These are phyloP conservation scores for Sarcophaga caerulescens DNA, from an alignment of 2,888 invertebrate species.

Conservation along the genomic window DNA sequence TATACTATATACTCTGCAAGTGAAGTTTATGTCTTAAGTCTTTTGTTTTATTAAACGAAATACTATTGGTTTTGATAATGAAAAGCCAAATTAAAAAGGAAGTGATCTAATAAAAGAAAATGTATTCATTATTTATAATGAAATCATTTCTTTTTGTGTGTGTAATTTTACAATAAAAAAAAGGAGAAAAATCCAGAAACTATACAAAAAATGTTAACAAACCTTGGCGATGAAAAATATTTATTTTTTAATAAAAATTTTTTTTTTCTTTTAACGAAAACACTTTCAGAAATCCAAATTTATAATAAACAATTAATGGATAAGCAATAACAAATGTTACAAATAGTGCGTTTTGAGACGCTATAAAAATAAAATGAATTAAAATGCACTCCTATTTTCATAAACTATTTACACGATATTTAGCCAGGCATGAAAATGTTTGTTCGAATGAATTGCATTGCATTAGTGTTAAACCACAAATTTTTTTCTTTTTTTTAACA, in stretches of 20 bases:
- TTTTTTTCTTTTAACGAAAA: no score
- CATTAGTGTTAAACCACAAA: slow-evolving; percentile 4
- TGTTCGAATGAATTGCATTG: not conserved
- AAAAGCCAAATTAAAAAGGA: not conserved
- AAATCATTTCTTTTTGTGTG: not conserved
- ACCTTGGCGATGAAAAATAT: not conserved
- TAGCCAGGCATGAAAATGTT: slow-evolving; percentile 57
- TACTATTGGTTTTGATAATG: not conserved
- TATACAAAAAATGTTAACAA: not conserved
- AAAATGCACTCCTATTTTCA: not conserved
- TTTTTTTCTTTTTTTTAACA: slow-evolving; percentile 2
- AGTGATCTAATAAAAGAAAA: not conserved
- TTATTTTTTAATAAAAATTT: not conserved
- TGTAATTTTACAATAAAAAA: not conserved
- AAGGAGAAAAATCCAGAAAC: no score
- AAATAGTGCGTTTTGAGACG: not conserved
- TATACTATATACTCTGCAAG: not conserved
- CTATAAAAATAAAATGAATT: not conserved
- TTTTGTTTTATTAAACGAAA: slow-evolving; percentile 16
- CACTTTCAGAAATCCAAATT: not conserved
- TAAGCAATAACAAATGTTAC: not conserved
- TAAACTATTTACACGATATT: slow-evolving; percentile 7
- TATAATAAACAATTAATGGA: not conserved
- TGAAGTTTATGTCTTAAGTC: slow-evolving; percentile 38
- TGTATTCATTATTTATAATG: not conserved